phyloP scores from a whole-genome alignment of 2,888 invertebrate genomes.

The Onchidella celtica region DNA sequence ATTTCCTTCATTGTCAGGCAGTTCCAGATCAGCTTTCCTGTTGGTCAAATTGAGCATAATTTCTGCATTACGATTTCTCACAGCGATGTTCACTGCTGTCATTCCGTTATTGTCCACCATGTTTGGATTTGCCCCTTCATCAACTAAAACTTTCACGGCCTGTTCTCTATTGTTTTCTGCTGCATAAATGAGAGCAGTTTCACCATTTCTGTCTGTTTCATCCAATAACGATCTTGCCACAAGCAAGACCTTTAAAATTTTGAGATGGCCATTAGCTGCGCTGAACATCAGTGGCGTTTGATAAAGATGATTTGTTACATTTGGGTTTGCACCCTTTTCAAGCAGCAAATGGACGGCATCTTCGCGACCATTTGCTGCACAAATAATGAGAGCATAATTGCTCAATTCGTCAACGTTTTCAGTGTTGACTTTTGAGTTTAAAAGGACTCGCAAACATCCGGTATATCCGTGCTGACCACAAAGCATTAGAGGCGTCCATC shows the following conservation, averaged over 20 bases:
- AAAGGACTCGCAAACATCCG: background rate
- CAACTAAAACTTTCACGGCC: background rate
- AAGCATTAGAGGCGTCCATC: slow-evolving; percentile 18
- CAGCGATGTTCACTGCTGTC: too few species aligned
- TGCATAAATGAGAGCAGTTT: slow-evolving; percentile 17
- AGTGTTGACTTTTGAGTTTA: background rate
- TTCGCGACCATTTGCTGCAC: background rate
- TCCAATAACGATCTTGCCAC: background rate
- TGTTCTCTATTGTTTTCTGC: background rate
- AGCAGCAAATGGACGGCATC: slow-evolving; percentile 17
- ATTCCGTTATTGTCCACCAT: too few species aligned
- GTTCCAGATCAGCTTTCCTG: background rate
- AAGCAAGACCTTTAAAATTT: background rate
- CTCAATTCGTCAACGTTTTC: background rate
- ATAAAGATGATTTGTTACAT: background rate
- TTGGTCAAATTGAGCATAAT: too few species aligned
- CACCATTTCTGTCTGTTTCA: background rate
- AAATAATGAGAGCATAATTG: slow-evolving; percentile 1
- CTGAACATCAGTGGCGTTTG: slow-evolving; percentile 23
- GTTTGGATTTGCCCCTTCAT: background rate
- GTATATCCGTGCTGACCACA: background rate
- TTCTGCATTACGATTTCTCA: too few species aligned
- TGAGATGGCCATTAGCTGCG: background rate
- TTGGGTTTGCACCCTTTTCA: background rate
- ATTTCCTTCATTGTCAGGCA: slow-evolving; percentile 2